phyloP scores from a whole-genome alignment of 2,113 vertebrate species.

The Burhinus bistriatus region DNA sequence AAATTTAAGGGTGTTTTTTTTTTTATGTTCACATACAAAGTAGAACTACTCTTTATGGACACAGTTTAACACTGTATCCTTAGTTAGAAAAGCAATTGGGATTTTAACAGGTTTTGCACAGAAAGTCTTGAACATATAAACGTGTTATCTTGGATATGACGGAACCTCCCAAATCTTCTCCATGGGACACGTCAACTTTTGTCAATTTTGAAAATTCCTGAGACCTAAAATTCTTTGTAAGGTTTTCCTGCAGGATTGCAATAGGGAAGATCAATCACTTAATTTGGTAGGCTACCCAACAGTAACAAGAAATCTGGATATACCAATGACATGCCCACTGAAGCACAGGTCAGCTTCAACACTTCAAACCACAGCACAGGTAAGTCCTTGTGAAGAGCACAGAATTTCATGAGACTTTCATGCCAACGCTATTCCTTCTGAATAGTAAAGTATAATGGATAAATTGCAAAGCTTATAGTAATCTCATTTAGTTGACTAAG shows the following conservation, averaged over 20 bases:
- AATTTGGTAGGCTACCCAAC: background rate
- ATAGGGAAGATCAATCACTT: background rate
- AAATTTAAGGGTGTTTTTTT: background rate
- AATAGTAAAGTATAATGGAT: background rate
- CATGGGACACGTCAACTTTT: background rate
- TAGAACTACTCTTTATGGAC: background rate
- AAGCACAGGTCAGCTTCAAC: background rate
- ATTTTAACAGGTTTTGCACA: background rate
- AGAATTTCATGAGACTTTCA: background rate
- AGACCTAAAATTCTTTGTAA: background rate
- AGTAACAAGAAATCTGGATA: background rate
- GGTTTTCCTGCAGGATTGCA: background rate
- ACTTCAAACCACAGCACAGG: accelerated
- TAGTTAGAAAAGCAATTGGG: background rate
- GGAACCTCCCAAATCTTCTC: background rate
- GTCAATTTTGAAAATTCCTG: background rate
- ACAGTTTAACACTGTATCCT: background rate
- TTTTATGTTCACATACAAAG: background rate
- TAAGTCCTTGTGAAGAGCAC: background rate
- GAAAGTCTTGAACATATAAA: background rate
- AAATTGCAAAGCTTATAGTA: background rate
- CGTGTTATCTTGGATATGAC: background rate
- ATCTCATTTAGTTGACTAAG: background rate
- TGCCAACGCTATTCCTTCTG: background rate
- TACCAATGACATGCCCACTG: accelerated